Percentiles rank a stretch among this genome's conserved stretches.
Conservation (phyloP, 2,113 vertebrate species). For the Fulmarus glacialis region DNA sequence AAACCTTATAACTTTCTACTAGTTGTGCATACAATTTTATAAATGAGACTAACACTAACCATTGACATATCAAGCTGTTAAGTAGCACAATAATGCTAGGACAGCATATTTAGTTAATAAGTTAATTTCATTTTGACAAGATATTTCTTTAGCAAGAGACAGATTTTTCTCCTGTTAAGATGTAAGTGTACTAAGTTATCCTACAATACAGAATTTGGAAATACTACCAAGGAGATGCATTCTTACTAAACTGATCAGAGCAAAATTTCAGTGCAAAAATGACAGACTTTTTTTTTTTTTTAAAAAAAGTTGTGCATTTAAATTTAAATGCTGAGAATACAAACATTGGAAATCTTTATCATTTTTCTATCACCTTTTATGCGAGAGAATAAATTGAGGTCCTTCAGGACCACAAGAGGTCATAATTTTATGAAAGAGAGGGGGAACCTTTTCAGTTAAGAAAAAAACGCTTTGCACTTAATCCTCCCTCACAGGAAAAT, state of each 20-base stretch:
- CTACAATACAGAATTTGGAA: neutral
- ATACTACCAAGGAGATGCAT: neutral
- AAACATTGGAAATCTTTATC: neutral
- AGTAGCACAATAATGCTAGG: neutral
- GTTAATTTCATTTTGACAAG: neutral
- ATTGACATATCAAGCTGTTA: neutral
- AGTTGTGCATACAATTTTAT: neutral
- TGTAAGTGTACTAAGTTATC: neutral
- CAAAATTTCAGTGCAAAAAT: neutral
- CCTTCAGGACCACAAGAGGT: neutral
- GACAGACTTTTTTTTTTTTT: neutral
- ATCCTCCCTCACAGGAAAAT: neutral
- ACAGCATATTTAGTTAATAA: neutral
- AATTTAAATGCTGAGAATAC: neutral
- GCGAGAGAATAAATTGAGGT: neutral
- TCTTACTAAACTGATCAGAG: neutral
- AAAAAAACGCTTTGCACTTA: neutral
- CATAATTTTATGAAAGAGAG: neutral
- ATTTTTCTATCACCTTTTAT: neutral
- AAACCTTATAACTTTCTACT: neutral
- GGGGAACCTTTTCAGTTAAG: neutral
- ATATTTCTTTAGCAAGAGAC: neutral
- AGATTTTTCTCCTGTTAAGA: neutral
- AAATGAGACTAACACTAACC: neutral
- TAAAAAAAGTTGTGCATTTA: neutral